A percentile compares a stretch with the other conserved stretches of the same genome.
Conservation (phyloP, 2,888 invertebrate species). For the Laspeyria flexula region DNA sequence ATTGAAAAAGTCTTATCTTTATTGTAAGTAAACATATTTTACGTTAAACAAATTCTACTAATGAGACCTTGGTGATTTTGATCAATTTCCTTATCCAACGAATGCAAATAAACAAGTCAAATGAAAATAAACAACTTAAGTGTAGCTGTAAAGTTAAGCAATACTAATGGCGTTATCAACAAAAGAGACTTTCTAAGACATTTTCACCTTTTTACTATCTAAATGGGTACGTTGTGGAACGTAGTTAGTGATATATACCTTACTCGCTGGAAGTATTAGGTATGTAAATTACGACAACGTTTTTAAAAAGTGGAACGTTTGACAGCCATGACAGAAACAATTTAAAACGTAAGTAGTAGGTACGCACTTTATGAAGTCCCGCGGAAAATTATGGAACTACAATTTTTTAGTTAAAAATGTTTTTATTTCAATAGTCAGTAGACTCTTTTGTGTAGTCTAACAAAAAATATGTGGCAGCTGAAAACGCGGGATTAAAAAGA, state of each 20-base stretch:
- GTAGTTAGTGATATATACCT: constrained; percentile 39
- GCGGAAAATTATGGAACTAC: too few species aligned
- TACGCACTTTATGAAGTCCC: too few species aligned
- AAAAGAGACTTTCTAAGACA: constrained; percentile 65
- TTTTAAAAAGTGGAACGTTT: constrained; percentile 52
- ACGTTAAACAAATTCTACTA: neutral
- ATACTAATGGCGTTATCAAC: constrained; percentile 55
- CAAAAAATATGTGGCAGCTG: constrained; percentile 4
- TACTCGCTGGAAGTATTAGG: constrained; percentile 50
- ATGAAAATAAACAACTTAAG: constrained; percentile 51
- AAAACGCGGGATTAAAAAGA: too few species aligned
- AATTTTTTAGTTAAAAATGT: too few species aligned
- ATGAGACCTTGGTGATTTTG: constrained; percentile 9
- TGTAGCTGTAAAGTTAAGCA: constrained; percentile 55
- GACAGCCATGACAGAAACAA: constrained; percentile 28
- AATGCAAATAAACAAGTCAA: constrained; percentile 53
- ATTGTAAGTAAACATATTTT: neutral
- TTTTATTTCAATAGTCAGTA: too few species aligned
- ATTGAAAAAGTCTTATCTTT: too few species aligned
- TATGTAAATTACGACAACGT: constrained; percentile 47
- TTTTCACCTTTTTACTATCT: constrained; percentile 64
- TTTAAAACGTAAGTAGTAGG: too few species aligned
- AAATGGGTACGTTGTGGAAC: constrained; percentile 57
- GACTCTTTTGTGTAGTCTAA: too few species aligned
- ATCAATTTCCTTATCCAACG: constrained; percentile 22